Percentiles rank a stretch among this genome's conserved stretches.
Evolutionary conservation across 2,113 vertebrate genomes (phyloP).

Genomic region (Pterocles gutturalis): DNA sequence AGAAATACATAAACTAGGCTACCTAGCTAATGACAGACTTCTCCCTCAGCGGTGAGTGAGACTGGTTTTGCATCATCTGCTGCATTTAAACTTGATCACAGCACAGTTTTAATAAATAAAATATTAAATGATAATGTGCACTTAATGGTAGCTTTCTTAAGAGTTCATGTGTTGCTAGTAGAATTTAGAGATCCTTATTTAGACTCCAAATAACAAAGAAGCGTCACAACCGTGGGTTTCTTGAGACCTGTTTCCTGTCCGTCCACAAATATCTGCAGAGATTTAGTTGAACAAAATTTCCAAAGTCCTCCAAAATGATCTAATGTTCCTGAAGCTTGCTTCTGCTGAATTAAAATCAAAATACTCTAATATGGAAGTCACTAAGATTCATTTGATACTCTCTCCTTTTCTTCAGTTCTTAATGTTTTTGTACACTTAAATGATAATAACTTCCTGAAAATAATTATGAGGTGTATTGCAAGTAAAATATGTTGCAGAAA

Average conservation of each 20-base stretch:
- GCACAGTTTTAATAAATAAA: not conserved
- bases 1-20: slow-evolving; percentile 92
- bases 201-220: not conserved
- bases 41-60: slow-evolving; percentile 93
- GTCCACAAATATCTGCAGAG: not conserved
- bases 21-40: slow-evolving; percentile 92
- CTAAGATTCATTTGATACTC: not conserved
- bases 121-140: not conserved
- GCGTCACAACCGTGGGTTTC: fast-evolving
- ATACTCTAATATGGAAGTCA: not conserved
- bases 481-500: not conserved
- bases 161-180: not conserved
- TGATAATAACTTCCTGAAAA: not conserved
- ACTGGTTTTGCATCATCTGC: not conserved
- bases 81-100: not conserved
- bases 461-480: not conserved
- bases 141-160: not conserved
- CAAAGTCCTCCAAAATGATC: not conserved
- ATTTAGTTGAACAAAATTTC: not conserved
- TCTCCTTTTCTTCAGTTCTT: not conserved
- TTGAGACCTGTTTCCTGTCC: not conserved
- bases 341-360: not conserved
- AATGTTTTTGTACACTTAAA: not conserved
- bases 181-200: not conserved
- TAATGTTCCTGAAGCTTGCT: not conserved